These are phyloP conservation scores for Cryptocheilus praepositus DNA, from an alignment of 2,888 invertebrate genomes.

Conservation along the genomic window DNA sequence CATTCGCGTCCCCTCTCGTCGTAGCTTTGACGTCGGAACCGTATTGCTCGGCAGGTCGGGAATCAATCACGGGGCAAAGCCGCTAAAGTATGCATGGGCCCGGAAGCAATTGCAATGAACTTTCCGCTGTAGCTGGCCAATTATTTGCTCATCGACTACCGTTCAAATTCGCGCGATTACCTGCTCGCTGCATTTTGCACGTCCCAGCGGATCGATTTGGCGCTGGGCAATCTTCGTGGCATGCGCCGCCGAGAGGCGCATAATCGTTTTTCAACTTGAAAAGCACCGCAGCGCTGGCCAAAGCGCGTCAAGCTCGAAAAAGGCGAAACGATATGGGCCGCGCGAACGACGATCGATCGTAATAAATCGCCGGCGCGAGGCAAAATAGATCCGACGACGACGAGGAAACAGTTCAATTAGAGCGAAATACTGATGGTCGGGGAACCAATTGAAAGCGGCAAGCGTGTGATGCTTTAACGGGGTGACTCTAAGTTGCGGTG, in stretches of 20 bases:
- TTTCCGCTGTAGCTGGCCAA: constrained; percentile 23
- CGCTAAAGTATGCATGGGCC: constrained; percentile 37
- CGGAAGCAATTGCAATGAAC: constrained; percentile 35
- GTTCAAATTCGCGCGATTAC: constrained; percentile 30
- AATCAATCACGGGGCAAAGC: constrained; percentile 23
- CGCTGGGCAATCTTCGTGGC: background rate
- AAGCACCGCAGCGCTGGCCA: background rate
- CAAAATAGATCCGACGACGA: too few relatives aligned
- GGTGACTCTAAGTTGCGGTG: too few relatives aligned
- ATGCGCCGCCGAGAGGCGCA: constrained; percentile 7
- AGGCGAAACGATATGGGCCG: too few relatives aligned
- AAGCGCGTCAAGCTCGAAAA: too few relatives aligned
- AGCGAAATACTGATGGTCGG: too few relatives aligned
- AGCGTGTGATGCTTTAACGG: too few relatives aligned
- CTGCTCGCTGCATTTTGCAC: constrained; percentile 15
- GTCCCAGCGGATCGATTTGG: constrained; percentile 3
- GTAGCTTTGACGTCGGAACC: background rate
- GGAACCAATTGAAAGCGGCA: too few relatives aligned
- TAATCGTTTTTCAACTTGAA: constrained; percentile 6
- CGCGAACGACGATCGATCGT: too few relatives aligned
- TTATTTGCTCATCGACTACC: constrained; percentile 32
- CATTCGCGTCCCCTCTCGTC: too few relatives aligned
- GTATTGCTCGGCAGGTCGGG: constrained; percentile 12
- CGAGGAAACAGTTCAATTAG: too few relatives aligned
- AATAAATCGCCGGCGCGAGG: too few relatives aligned